phyloP scores from a whole-genome alignment of 2,113 vertebrate genomes.

The Hemiprocne comata region DNA sequence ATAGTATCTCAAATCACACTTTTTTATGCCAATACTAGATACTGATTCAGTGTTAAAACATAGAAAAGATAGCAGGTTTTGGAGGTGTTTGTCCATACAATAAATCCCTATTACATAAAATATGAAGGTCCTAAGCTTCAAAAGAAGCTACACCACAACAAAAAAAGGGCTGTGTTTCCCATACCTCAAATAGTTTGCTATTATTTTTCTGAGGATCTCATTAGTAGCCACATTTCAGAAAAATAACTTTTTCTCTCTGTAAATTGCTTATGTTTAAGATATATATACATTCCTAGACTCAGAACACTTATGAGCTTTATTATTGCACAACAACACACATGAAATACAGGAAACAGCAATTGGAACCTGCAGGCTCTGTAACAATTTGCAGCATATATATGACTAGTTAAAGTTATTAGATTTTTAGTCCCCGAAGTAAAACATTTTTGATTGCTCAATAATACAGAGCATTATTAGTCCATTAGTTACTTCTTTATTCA shows the following conservation, averaged over 20 bases:
- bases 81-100: background rate
- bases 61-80: background rate
- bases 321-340: background rate
- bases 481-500: slow-evolving; percentile 58
- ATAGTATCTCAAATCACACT: background rate
- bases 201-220: background rate
- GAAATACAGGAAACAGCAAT: slow-evolving; percentile 37
- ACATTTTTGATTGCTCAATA: slow-evolving; percentile 61
- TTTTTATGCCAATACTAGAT: background rate
- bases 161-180: background rate
- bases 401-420: slow-evolving; percentile 57
- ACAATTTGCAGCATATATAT: slow-evolving; percentile 20
- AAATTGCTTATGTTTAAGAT: background rate
- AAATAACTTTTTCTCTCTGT: background rate
- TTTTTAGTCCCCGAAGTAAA: slow-evolving; percentile 59
- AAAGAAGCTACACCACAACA: background rate
- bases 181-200: background rate
- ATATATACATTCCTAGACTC: background rate
- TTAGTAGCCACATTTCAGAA: background rate
- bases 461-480: slow-evolving; percentile 63
- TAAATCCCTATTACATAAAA: background rate
- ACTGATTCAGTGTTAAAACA: background rate
- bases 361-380: slow-evolving; percentile 38
- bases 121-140: background rate
- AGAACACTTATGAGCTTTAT: background rate